Evolutionary conservation across 2,888 invertebrate species (phyloP), one percentile per base, ranked within the genome.

Genomic region (Nymphalis polychloros): DNA sequence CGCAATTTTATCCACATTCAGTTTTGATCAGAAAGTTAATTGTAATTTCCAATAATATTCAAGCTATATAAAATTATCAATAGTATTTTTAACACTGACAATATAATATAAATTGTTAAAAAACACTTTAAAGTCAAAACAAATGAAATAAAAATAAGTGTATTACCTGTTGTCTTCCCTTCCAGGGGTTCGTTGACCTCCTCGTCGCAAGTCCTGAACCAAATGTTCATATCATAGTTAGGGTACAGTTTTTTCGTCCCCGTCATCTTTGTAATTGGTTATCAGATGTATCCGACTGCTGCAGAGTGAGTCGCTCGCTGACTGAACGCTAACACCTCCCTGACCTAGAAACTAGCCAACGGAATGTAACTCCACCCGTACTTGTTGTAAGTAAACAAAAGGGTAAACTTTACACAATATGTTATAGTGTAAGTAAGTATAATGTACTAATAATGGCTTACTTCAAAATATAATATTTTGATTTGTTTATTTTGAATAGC

Each of bases 141-240:
- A 20, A 35, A 6, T 63, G 17, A 10, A 8, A 19, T 35, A 48
- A 55, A 61, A n/a, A 20, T 1, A 49, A 53, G 48, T 13, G 41
- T 13, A n/a, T 23, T 64, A 80, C 95, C 96, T 78, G 85, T 90
- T 3, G 93, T 77, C 72, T 86, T 83, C 6, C 96, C 96, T 68
- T 86, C 77, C 20, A 96, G 86, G 0, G 96, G 96, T 69, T 94
- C 89, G 16, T 92, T 83, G 23, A 96, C 93, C 88, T 97, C 96
- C 63, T 94, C 79, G 66, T 94, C 93, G 77, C 96, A 97, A 1
- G 95, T 95, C 69, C 96, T 91, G 73, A 96, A 81, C 96, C 96
- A 96, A 57, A 96, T 93, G 46, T 93, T 93, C 1, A 93, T 86
- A 74, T 96, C 95, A 75, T 95, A 95, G 75, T 95, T 90, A 8